Evolutionary conservation across 1,140 invertebrate genomes (phyloP), one percentile per base, ranked within the genome.

Genomic region (Cardiocondyla obscurior): DNA sequence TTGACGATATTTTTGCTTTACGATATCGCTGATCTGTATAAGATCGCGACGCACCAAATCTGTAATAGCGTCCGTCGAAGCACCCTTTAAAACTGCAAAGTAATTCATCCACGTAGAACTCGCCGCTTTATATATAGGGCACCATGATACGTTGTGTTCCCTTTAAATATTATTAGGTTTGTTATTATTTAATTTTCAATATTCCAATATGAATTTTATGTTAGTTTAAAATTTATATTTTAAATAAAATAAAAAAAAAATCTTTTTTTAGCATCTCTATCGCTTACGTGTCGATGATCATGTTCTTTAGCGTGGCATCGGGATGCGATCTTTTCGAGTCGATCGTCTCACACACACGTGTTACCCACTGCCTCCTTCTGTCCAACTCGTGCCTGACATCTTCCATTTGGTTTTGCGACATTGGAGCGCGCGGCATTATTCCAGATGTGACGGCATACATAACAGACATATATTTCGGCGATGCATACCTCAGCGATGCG

Each of bases 111-210:
- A 95, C 0, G 92, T 92, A 14, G 95, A 94, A 79, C 94, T 95
- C 14, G 93, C 95, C 16, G 94, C 94, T 91, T 96, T 95, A 81
- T 95, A 95, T 55, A 95, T 91, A 12, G 95, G 95, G 83, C 95
- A 95, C 94, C 94, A 96, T 0, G 94, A 94, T 57, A 95, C 74
- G 36, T 91, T 88, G 72, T 94, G 90, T 51, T 88, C 86, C 84
- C 94, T 95, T 82, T 5, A 74, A 86, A 85, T 28, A n/a, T n/a
- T n/a, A n/a, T n/a, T n/a, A n/a, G n/a, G n/a, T n/a, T n/a, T n/a
- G n/a, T n/a, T n/a, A n/a, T n/a, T n/a, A n/a, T n/a, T n/a, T n/a
- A n/a, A n/a, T n/a, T n/a, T n/a, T n/a, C n/a, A n/a, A n/a, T n/a
- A n/a, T n/a, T n/a, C n/a, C n/a, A n/a, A n/a, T n/a, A n/a, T n/a